Evolutionary conservation across 2,888 invertebrate genomes (phyloP).

Genomic region (Teinopalpus imperialis): DNA sequence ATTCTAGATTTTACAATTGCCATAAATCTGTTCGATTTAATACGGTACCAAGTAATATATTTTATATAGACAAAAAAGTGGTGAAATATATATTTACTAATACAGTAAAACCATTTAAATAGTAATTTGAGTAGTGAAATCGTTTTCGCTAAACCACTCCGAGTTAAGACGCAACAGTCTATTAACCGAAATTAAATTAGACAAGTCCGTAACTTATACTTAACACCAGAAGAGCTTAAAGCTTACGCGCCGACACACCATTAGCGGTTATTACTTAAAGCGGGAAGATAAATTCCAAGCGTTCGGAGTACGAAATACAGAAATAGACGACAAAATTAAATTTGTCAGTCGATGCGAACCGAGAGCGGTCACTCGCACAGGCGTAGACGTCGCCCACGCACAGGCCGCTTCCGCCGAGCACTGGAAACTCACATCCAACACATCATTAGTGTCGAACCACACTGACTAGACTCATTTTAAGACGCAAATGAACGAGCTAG

Average conservation of each 20-base stretch:
- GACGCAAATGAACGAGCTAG: conserved; percentile 17
- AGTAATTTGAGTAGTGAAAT: too few relatives aligned
- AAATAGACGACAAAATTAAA: conserved; percentile 63
- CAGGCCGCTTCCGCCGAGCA: conserved; percentile 61
- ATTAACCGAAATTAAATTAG: too few relatives aligned
- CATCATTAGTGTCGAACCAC: conserved; percentile 7
- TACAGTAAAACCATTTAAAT: too few relatives aligned
- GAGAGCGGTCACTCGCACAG: conserved; percentile 60
- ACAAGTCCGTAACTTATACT: too few relatives aligned
- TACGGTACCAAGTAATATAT: too few relatives aligned
- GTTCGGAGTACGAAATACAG: conserved; percentile 42
- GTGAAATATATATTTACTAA: too few relatives aligned
- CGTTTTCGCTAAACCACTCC: too few relatives aligned
- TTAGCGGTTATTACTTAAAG: conserved; percentile 52
- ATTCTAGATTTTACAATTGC: too few relatives aligned
- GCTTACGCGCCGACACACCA: conserved; percentile 29
- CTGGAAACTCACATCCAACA: conserved; percentile 48
- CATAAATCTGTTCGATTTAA: too few relatives aligned
- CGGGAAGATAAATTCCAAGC: conserved; percentile 42
- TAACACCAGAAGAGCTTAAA: conserved; percentile 14
- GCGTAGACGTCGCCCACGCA: conserved; percentile 73
- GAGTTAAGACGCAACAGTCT: too few relatives aligned
- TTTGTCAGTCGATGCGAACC: conserved; percentile 53
- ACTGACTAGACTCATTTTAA: conserved; percentile 18
- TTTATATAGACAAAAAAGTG: too few relatives aligned